Base-by-base conservation (phyloP, 2,888 invertebrate genomes). In the Drosophila hamatofila region DNA sequence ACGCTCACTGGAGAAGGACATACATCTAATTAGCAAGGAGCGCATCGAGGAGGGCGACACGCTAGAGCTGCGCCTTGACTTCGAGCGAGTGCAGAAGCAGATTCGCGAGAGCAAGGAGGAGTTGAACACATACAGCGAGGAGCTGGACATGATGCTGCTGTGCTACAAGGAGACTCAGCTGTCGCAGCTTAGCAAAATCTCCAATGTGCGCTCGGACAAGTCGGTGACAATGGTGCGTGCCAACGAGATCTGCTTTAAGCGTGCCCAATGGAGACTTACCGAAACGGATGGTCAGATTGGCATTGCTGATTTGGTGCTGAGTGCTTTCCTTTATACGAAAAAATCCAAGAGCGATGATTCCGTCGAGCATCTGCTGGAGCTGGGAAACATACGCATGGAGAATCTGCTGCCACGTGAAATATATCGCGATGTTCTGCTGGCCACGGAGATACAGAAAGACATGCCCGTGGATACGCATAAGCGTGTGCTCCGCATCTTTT, bases 281-380 rank as follows among this genome's bases (percentile, higher is more conserved):
- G 99, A 99, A 92, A 96, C 97, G 0, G 99, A 99, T 93, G 99
- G 99, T 0, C 99, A 99, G 93, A 96, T 99, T 61, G 99, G 99
- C 68, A 98, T 99, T 77, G 98, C 99, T 0, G 99, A 99, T 93
- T 94, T 99, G 67, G 96, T 98, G 64, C 95, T 99, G 4, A 97
- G 98, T 64, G 99, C 98, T 92, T 99, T 99, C 93, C 94, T 99
- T 94, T 98, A 99, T 92, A 99, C 98, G 0, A 98, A 99, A 92
- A 97, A 98, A 57, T 98, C 98, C 0, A 96, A 98, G 83, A 98
- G 97, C 67, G 98, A 99, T 89, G 98, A 99, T 93, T 98, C 98
- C 0, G 98, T 99, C 52, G 99, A 99, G 88, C 99, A 99, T 94
- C 94, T 98, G 72, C 94, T 99, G 57, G 99, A 99, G 91, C 94